Percentiles rank a stretch among this genome's conserved stretches.
These are phyloP conservation scores for Ovibos moschatus DNA, from an alignment of 2,113 vertebrate species.

Conservation along the genomic window DNA sequence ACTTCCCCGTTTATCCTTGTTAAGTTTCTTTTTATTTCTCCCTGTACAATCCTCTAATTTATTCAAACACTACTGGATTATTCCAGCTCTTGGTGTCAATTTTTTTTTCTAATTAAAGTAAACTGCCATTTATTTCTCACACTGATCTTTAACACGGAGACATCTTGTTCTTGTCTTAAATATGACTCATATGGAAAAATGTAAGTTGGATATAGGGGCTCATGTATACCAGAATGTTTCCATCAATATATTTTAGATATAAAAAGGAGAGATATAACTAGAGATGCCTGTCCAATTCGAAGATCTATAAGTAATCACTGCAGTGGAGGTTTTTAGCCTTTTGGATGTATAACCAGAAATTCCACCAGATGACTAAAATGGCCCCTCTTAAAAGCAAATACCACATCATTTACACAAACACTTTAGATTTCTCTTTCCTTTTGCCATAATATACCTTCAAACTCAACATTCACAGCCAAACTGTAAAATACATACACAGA, in stretches of 20 bases:
- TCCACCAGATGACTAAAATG: slow-evolving; percentile 36
- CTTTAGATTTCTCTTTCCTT: background rate
- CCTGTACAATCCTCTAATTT: slow-evolving; percentile 78
- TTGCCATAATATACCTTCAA: background rate
- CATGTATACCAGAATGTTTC: slow-evolving; percentile 61
- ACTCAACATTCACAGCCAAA: background rate
- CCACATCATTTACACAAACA: background rate
- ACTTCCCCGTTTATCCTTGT: slow-evolving; percentile 72
- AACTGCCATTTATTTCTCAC: slow-evolving; percentile 68
- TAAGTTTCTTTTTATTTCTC: slow-evolving; percentile 80
- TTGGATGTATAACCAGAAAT: slow-evolving; percentile 14
- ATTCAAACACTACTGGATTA: slow-evolving; percentile 80
- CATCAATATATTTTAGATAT: background rate
- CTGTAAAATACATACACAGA: background rate
- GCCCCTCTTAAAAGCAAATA: slow-evolving; percentile 46
- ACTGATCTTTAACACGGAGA: slow-evolving; percentile 74
- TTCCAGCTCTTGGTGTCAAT: slow-evolving; percentile 75
- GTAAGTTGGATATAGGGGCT: slow-evolving; percentile 63
- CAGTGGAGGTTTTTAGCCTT: background rate
- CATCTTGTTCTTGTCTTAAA: slow-evolving; percentile 69
- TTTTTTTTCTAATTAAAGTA: slow-evolving; percentile 78
- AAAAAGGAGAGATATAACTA: background rate
- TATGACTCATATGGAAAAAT: slow-evolving; percentile 54
- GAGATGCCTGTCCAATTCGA: rapidly evolving
- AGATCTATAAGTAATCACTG: background rate